Evolutionary conservation across 1,140 invertebrate species (phyloP).

Genomic region (Carposina sasakii): DNA sequence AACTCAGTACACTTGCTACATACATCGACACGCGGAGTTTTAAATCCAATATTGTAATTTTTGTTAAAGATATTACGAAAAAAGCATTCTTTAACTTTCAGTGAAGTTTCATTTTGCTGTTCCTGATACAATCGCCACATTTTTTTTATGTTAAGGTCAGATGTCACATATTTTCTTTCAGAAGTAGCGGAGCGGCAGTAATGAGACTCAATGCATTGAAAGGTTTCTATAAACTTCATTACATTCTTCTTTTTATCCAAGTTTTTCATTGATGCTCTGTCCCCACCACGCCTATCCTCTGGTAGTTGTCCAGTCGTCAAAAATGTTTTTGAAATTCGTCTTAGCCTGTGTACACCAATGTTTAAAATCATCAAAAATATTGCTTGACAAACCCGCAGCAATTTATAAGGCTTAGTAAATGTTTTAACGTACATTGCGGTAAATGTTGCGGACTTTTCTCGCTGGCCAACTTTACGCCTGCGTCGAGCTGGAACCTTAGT

Average conservation of each 20-base stretch:
- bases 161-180: conserved; percentile 16
- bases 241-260: conserved; percentile 11
- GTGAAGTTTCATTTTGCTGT: conserved; percentile 6
- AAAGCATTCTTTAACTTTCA: conserved; percentile 22
- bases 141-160: conserved; percentile 18
- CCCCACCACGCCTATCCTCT: conserved; percentile 15
- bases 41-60: too few relatives aligned
- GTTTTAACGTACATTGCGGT: conserved; percentile 11
- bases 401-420: conserved; percentile 6
- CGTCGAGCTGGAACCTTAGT: conserved; percentile 6
- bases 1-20: too few relatives aligned
- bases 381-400: conserved; percentile 19
- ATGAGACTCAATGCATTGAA: conserved; percentile 20
- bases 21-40: too few relatives aligned
- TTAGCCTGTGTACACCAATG: conserved; percentile 12
- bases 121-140: conserved; percentile 19
- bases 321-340: conserved; percentile 13
- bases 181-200: conserved; percentile 14
- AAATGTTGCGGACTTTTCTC: conserved; percentile 6
- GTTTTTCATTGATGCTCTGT: conserved; percentile 16
- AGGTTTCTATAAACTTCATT: conserved; percentile 15
- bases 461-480: conserved; percentile 9
- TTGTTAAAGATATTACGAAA: conserved; percentile 26
- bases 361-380: conserved; percentile 13
- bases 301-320: conserved; percentile 9